Evolutionary conservation across 2,797 vertebrate genomes (phyloP).

Genomic region (Meda fulgida): DNA sequence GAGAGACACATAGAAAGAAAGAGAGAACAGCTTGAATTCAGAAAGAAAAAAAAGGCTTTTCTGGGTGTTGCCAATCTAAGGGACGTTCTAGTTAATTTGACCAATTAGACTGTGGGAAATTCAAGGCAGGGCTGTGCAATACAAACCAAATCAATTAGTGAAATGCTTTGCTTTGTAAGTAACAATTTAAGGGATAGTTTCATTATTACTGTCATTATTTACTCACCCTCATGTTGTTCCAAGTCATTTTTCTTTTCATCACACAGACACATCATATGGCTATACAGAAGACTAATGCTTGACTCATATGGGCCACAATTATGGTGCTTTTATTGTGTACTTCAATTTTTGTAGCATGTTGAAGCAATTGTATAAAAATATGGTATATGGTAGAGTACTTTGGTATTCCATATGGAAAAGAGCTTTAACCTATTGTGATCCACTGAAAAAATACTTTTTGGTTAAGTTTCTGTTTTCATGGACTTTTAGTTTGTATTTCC

Average conservation of each 20-base stretch:
- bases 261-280: background rate
- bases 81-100: background rate
- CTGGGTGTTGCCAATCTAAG: background rate
- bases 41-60: background rate
- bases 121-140: background rate
- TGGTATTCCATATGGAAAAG: background rate
- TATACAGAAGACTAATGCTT: background rate
- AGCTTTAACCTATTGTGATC: background rate
- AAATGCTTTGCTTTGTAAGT: background rate
- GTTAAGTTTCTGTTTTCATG: background rate
- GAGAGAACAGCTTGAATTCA: background rate
- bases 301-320: background rate
- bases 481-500: background rate
- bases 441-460: background rate
- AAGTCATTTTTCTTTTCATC: background rate
- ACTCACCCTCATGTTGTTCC: background rate
- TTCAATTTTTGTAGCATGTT: background rate
- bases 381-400: background rate
- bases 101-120: background rate
- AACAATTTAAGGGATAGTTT: background rate
- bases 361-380: background rate
- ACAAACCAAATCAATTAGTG: background rate
- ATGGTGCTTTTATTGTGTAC: background rate
- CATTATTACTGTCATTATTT: conserved; percentile 1
- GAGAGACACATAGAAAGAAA: background rate